Evolutionary conservation across 2,797 vertebrate genomes (phyloP).

Genomic region (Synaphobranchus kaupii): DNA sequence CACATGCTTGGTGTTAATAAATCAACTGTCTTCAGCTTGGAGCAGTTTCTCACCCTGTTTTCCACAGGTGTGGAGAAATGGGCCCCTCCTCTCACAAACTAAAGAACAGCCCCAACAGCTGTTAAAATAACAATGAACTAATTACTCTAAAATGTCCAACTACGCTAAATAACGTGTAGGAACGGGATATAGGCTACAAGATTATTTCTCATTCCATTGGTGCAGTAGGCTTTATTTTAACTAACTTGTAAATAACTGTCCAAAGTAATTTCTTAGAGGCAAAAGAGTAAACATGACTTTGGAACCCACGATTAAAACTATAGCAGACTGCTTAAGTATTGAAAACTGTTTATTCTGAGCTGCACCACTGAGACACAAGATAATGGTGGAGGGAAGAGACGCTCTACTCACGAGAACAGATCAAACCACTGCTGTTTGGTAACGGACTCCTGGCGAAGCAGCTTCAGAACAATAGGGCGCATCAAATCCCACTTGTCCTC

Average conservation of each 20-base stretch:
- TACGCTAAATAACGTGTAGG: background rate
- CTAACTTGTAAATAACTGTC: background rate
- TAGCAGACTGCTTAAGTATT: background rate
- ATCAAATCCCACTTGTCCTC: conserved; percentile 99
- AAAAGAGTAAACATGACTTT: background rate
- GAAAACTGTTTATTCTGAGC: background rate
- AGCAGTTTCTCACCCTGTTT: background rate
- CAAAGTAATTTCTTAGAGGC: no score
- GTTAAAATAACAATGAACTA: background rate
- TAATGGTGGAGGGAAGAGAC: background rate
- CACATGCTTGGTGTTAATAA: background rate
- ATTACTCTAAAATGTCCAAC: background rate
- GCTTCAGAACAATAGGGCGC: conserved; percentile 96
- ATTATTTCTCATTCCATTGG: background rate
- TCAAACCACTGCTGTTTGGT: conserved; percentile 99
- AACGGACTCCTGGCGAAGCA: conserved; percentile 96
- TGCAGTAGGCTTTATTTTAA: background rate
- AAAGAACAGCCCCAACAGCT: background rate
- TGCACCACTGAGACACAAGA: background rate
- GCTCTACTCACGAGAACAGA: conserved; percentile 87
- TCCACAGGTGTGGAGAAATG: background rate
- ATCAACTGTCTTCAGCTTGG: background rate
- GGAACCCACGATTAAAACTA: background rate
- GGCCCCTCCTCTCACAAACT: background rate
- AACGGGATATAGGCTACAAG: background rate